These are phyloP conservation scores for Odontomachus brunneus DNA, from an alignment of 1,140 invertebrate genomes.

Conservation along the genomic window DNA sequence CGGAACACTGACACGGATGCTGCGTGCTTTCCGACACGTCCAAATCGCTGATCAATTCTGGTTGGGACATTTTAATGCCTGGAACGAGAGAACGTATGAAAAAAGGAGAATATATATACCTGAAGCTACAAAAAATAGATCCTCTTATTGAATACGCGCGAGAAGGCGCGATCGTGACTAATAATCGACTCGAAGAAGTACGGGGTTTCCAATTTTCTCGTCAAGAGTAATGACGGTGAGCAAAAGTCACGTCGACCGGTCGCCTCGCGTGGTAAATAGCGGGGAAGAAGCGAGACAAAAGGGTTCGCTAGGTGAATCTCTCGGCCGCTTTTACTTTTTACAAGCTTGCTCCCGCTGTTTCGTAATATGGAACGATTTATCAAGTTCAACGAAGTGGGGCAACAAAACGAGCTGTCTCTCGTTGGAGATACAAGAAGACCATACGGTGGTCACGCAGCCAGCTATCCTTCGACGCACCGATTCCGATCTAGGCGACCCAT, in stretches of 20 bases:
- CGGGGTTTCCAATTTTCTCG: not conserved
- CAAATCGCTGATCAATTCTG: constrained; percentile 66
- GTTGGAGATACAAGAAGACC: constrained; percentile 42
- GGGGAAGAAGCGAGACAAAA: constrained; percentile 30
- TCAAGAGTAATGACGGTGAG: not conserved
- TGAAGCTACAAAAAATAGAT: not conserved
- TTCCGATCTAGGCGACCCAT: constrained; percentile 46
- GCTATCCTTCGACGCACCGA: constrained; percentile 48
- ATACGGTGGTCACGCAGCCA: not conserved
- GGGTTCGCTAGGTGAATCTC: constrained; percentile 21
- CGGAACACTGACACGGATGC: constrained; percentile 74
- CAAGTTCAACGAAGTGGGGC: constrained; percentile 60
- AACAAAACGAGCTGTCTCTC: constrained; percentile 58
- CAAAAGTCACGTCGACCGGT: constrained; percentile 4
- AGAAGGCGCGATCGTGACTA: not conserved
- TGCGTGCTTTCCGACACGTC: constrained; percentile 69
- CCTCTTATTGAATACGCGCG: not conserved
- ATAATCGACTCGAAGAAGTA: not conserved
- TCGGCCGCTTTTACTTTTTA: constrained; percentile 30
- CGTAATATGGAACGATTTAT: constrained; percentile 63
- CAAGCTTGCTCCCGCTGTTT: constrained; percentile 56
- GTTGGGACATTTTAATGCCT: constrained; percentile 72
- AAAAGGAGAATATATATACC: not conserved
- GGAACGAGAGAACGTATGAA: constrained; percentile 37
- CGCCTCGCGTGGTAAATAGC: constrained; percentile 18